phyloP scores from a whole-genome alignment of 2,888 invertebrate species.

The Eristalinus sepulchralis region DNA sequence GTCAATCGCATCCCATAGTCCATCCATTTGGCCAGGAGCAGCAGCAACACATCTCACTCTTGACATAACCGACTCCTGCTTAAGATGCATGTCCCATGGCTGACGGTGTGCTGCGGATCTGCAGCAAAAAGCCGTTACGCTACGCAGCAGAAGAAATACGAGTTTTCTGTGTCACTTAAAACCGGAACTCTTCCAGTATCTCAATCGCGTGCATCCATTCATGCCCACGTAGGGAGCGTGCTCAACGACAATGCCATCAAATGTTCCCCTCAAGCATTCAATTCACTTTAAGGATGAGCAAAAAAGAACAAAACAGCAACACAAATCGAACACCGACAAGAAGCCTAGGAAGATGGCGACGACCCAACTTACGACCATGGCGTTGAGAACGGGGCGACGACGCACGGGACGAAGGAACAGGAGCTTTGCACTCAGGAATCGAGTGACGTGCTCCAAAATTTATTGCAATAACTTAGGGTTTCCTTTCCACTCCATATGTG shows the following conservation, averaged over 20 bases:
- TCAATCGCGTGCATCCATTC: slow-evolving; percentile 43
- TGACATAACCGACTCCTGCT: too few species aligned
- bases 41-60: background rate
- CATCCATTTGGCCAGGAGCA: background rate
- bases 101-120: background rate
- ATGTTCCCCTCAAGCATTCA: slow-evolving; percentile 25
- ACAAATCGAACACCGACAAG: too few species aligned
- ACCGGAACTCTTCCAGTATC: background rate
- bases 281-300: background rate
- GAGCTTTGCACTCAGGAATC: slow-evolving; percentile 30
- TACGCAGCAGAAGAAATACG: background rate
- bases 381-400: too few species aligned
- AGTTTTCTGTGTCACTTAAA: background rate
- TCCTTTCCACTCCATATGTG: slow-evolving; percentile 27
- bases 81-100: background rate
- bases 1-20: background rate
- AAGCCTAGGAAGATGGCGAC: background rate
- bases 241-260: slow-evolving; percentile 6
- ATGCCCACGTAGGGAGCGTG: background rate
- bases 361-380: too few species aligned
- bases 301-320: background rate
- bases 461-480: slow-evolving; percentile 60
- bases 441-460: slow-evolving; percentile 60
- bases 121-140: background rate
- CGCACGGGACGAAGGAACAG: background rate